phyloP scores from a whole-genome alignment of 2,797 vertebrate species.

The Sylvilagus floridanus region DNA sequence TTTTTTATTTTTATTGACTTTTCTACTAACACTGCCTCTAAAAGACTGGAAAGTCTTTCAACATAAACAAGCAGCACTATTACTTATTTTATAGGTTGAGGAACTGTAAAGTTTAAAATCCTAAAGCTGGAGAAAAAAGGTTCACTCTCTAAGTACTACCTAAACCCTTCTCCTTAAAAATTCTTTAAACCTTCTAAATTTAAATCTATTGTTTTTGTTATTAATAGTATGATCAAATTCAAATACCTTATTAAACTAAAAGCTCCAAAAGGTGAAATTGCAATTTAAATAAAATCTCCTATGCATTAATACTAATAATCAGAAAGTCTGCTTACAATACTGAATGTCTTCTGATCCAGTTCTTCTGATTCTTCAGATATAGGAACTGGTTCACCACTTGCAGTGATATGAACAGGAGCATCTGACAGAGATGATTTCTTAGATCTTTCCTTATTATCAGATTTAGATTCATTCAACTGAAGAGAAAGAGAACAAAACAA shows the following conservation, averaged over 20 bases:
- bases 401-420: conserved; percentile 93
- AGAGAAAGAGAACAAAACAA: conserved; percentile 54
- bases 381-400: conserved; percentile 92
- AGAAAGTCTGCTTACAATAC: conserved; percentile 92
- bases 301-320: background rate
- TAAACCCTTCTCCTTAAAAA: background rate
- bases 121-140: background rate
- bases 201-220: conserved; percentile 6
- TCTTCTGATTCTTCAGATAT: conserved; percentile 97
- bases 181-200: conserved; percentile 27
- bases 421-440: conserved; percentile 91
- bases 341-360: conserved; percentile 98
- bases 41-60: background rate
- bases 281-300: background rate
- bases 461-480: conserved; percentile 91
- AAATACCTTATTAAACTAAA: conserved; percentile 50
- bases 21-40: background rate
- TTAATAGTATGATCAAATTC: background rate
- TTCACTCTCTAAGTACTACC: background rate
- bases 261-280: conserved; percentile 12
- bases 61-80: background rate
- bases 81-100: background rate
- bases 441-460: conserved; percentile 92
- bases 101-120: conserved; percentile 16
- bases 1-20: background rate